These are phyloP conservation scores for Mirounga angustirostris DNA, from an alignment of 2,113 vertebrate species.

Conservation along the genomic window DNA sequence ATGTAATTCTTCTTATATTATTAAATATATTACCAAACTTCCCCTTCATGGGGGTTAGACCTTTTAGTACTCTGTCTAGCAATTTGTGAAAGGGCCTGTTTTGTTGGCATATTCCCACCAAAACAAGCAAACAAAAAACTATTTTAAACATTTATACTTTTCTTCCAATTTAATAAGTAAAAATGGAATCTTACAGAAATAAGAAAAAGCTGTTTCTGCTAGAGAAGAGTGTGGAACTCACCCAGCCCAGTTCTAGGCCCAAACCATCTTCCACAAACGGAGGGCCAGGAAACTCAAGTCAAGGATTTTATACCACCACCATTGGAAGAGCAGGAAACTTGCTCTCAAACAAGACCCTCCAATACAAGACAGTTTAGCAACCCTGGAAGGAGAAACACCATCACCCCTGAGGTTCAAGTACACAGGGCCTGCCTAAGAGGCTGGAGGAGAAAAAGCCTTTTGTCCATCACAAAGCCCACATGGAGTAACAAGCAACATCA, in stretches of 20 bases:
- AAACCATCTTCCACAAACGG: not conserved
- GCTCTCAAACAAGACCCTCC: not conserved
- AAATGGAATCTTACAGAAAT: not conserved
- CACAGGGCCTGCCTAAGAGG: not conserved
- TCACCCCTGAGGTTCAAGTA: not conserved
- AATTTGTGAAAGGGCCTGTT: not conserved
- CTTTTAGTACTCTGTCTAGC: not conserved
- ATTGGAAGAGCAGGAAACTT: not conserved
- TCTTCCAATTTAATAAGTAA: not conserved
- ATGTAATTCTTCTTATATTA: not conserved
- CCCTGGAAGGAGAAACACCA: not conserved
- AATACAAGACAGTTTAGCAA: not conserved
- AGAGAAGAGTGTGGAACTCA: not conserved
- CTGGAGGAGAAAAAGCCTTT: not conserved
- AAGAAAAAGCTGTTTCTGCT: not conserved
- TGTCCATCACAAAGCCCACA: not conserved
- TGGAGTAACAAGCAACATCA: not conserved
- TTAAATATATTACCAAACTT: not conserved
- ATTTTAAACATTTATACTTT: not conserved
- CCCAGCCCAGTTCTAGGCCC: not conserved
- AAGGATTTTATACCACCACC: not conserved
- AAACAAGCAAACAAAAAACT: not conserved
- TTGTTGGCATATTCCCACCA: not conserved
- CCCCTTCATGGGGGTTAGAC: no score
- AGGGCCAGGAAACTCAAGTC: not conserved